These are phyloP conservation scores for Podilymbus podiceps DNA, from an alignment of 2,113 vertebrate species.

Conservation along the genomic window DNA sequence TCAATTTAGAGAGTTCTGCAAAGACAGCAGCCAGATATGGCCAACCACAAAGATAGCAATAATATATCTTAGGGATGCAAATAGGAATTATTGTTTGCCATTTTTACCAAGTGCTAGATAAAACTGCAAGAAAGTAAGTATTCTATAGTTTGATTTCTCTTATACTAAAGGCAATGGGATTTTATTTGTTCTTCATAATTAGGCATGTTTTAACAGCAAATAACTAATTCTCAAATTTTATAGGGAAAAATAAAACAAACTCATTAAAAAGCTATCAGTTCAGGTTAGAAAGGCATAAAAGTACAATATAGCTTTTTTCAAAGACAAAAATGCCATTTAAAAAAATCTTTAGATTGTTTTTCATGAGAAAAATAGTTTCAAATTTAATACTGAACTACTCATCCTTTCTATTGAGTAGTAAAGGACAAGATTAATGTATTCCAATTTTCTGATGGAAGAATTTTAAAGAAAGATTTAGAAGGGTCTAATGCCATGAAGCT, in stretches of 20 bases:
- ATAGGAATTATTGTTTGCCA: not conserved
- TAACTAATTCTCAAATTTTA: not conserved
- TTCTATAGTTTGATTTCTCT: not conserved
- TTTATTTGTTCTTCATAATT: not conserved
- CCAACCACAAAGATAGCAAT: not conserved
- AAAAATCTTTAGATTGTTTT: not conserved
- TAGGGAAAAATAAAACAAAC: not conserved
- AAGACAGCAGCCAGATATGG: not conserved
- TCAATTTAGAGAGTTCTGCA: not conserved
- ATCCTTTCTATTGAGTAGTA: not conserved
- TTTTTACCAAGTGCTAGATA: not conserved
- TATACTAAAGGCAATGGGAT: not conserved
- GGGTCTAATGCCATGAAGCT: not conserved
- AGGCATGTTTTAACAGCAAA: not conserved
- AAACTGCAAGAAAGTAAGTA: not conserved
- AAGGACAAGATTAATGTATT: not conserved
- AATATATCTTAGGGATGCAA: not conserved
- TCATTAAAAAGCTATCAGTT: not conserved
- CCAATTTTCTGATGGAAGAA: not conserved
- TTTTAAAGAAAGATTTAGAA: constrained; percentile 25
- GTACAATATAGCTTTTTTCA: not conserved
- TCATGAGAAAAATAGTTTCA: not conserved
- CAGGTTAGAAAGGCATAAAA: not conserved
- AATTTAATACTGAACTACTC: not conserved
- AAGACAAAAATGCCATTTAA: not conserved